Evolutionary conservation across 2,888 invertebrate genomes (phyloP).

Genomic region (Synanthedon tipuliformis): DNA sequence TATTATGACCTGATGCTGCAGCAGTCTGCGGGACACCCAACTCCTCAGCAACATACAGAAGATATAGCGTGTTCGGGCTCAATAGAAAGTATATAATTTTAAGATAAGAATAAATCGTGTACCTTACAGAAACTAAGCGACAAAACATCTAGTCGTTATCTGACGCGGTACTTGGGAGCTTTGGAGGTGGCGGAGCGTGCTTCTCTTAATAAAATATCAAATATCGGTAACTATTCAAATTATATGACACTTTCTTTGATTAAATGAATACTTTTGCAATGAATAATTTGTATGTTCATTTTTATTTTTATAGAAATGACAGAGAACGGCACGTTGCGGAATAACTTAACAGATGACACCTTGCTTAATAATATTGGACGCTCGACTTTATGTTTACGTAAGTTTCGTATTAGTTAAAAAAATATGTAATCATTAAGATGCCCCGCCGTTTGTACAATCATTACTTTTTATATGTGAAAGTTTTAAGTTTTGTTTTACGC

Average conservation of each 20-base stretch:
- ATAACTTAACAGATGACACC: conserved; percentile 30
- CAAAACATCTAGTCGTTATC: conserved; percentile 52
- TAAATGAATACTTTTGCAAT: too few species aligned
- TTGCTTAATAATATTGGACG: conserved; percentile 28
- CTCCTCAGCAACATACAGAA: too few species aligned
- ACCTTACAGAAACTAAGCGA: conserved; percentile 52
- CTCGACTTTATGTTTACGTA: conserved; percentile 45
- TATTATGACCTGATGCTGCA: too few species aligned
- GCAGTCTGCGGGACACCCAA: too few species aligned
- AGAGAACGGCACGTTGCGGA: conserved; percentile 39
- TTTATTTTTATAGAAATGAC: conserved; percentile 26
- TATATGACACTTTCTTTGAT: too few species aligned
- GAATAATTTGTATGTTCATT: not conserved
- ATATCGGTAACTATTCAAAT: conserved; percentile 27
- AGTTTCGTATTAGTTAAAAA: conserved; percentile 15
- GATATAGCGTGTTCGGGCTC: too few species aligned
- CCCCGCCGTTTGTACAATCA: too few species aligned
- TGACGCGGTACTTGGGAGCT: conserved; percentile 53
- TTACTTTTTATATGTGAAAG: not conserved
- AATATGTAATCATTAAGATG: too few species aligned
- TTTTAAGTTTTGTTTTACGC: too few species aligned
- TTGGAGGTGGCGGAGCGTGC: conserved; percentile 48
- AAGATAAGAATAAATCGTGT: too few species aligned
- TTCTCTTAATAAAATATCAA: conserved; percentile 49
- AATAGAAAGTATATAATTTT: too few species aligned